Base-by-base conservation (phyloP, 2,888 invertebrate species). In the Cephus sareptanus region DNA sequence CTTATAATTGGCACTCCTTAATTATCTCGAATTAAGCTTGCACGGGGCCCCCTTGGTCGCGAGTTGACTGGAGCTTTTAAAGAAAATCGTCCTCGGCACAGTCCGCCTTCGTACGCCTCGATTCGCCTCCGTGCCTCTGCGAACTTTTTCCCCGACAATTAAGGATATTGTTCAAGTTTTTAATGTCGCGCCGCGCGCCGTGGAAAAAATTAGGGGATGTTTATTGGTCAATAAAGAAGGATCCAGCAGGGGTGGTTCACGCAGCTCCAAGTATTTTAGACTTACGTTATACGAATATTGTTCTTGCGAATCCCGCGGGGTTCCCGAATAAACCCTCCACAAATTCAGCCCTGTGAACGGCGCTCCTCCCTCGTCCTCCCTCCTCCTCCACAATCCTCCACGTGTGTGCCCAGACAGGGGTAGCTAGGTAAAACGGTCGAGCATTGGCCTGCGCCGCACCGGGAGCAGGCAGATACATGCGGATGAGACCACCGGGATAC, bases 201-300 rank as follows among this genome's bases (percentile, higher is more conserved):
- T 75, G 75, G 73, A 74, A 73, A 74, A 35, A 73, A 73, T 73
- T 78, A 30, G 15, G 37, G 76, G 70, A 79, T 73, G 71, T 71
- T 71, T 71, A 71, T 71, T 71, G 34, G 71, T 34, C 71, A 34
- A 71, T 71, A 71, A 71, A 71, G 33, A 31, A 71, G 71, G 71
- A 71, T 71, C 31, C 33, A 31, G 31, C 31, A 34, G 23, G 71
- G 71, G 4, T 34, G 71, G 33, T 34, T 71, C 31, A 31, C 33
- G 71, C 31, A 79, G 80, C 56, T 23, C 56, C 56, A 81, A 84
- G 82, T 82, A 83, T 84, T 84, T 83, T 81, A 81, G 82, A 84
- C 85, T 82, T 83, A 80, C 84, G 82, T 83, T 87, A 83, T 85
- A 82, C 82, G 88, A 87, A 89, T 87, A 88, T 89, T 88, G 88